These are phyloP conservation scores for Vollenhovia emeryi DNA, from an alignment of 1,140 invertebrate genomes.

Conservation along the genomic window DNA sequence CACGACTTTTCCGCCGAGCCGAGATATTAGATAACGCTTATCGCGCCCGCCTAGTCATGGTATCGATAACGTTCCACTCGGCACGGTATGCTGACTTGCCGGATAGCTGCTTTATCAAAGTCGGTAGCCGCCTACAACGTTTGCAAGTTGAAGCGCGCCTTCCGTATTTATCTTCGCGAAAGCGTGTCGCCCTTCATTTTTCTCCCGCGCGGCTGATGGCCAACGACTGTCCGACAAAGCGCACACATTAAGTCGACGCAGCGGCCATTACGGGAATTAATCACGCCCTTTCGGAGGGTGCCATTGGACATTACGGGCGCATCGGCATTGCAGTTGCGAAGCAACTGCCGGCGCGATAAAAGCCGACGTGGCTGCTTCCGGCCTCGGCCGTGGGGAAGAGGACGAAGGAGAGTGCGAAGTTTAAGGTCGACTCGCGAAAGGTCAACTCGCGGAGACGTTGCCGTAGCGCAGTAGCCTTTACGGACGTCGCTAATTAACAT, in stretches of 20 bases:
- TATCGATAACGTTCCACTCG: slow-evolving; percentile 43
- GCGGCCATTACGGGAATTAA: slow-evolving; percentile 77
- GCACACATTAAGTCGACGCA: slow-evolving; percentile 50
- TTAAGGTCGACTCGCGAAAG: slow-evolving; percentile 65
- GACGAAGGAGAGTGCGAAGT: slow-evolving; percentile 33
- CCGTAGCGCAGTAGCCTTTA: slow-evolving; percentile 9
- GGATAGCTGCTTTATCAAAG: slow-evolving; percentile 4
- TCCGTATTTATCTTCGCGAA: not conserved
- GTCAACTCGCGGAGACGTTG: slow-evolving; percentile 21
- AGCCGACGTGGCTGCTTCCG: slow-evolving; percentile 66
- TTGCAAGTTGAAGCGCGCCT: not conserved
- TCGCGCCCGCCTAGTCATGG: slow-evolving; percentile 23
- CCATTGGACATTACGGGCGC: slow-evolving; percentile 67
- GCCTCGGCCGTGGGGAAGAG: slow-evolving; percentile 7
- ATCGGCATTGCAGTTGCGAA: slow-evolving; percentile 59
- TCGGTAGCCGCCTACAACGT: not conserved
- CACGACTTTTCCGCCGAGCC: not conserved
- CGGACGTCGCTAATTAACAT: slow-evolving; percentile 73
- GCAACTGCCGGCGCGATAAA: slow-evolving; percentile 57
- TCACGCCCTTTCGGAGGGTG: slow-evolving; percentile 71
- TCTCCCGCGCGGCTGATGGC: slow-evolving; percentile 6
- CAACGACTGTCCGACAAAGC: slow-evolving; percentile 14
- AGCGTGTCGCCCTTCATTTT: slow-evolving; percentile 40
- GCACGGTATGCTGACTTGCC: slow-evolving; percentile 24
- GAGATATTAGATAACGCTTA: slow-evolving; percentile 49